Evolutionary conservation across 2,797 vertebrate genomes (phyloP).

Genomic region (Poeciliopsis paucimaculata): DNA sequence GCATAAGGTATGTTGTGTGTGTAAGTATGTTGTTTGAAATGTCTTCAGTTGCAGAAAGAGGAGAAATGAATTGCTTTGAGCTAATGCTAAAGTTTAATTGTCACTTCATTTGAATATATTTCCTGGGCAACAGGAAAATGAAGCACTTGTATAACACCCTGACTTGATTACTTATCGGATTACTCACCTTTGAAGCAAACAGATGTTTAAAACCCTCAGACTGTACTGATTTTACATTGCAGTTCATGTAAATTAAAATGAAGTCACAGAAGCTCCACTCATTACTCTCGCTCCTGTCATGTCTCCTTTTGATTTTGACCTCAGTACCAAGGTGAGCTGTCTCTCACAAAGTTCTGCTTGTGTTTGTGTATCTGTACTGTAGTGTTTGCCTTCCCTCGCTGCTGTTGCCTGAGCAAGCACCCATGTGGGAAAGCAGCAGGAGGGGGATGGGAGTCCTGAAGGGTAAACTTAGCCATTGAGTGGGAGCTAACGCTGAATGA

Average conservation of each 20-base stretch:
- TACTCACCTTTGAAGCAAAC: not conserved
- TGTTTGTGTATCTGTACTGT: conserved; percentile 29
- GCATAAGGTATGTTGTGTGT: not conserved
- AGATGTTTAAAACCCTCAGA: not conserved
- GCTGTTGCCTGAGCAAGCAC: conserved; percentile 63
- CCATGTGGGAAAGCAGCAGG: conserved; percentile 41
- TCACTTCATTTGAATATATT: conserved; percentile 10
- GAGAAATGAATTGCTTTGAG: not conserved
- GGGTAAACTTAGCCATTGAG: conserved; percentile 43
- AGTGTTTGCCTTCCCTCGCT: conserved; percentile 66
- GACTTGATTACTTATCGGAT: conserved; percentile 7
- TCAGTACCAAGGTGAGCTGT: conserved; percentile 67
- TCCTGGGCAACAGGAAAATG: conserved; percentile 38
- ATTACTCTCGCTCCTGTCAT: conserved; percentile 7
- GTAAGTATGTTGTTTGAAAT: conserved; percentile 3
- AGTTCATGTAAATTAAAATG: not conserved
- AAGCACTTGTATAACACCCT: conserved; percentile 8
- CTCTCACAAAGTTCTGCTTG: conserved; percentile 48
- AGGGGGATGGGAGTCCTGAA: conserved; percentile 43
- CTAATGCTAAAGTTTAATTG: not conserved
- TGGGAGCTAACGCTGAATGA: conserved; percentile 30
- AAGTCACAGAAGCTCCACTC: conserved; percentile 21
- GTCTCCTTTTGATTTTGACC: conserved; percentile 40
- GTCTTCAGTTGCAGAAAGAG: not conserved
- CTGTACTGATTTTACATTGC: not conserved